These are phyloP conservation scores for Sminthurinus aureus DNA, from an alignment of 2,888 invertebrate genomes.

Conservation along the genomic window DNA sequence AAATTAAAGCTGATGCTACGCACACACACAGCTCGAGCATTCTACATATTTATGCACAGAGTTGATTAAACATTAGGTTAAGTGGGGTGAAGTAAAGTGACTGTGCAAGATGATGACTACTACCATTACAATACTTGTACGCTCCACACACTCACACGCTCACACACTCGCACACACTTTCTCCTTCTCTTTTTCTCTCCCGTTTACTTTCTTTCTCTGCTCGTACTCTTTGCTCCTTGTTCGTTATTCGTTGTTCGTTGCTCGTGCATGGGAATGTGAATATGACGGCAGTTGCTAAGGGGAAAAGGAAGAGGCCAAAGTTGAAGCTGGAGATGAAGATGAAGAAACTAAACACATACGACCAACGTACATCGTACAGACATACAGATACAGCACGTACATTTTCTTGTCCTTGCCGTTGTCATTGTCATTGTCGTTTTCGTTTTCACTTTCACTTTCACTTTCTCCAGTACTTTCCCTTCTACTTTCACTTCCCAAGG, in stretches of 20 bases:
- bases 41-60: slow-evolving; percentile 2
- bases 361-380: too few species aligned
- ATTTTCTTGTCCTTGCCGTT: neutral
- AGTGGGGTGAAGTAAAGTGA: slow-evolving; percentile 18
- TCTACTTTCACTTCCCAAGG: neutral
- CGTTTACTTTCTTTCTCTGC: too few species aligned
- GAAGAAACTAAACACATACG: too few species aligned
- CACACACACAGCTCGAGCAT: neutral
- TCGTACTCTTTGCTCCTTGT: too few species aligned
- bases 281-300: slow-evolving; percentile 18
- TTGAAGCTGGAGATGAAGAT: too few species aligned
- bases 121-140: neutral
- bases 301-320: neutral
- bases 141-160: too few species aligned
- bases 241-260: too few species aligned
- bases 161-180: too few species aligned
- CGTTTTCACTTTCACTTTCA: neutral
- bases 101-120: neutral
- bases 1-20: slow-evolving; percentile 21
- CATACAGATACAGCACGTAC: neutral
- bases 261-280: neutral
- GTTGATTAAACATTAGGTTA: slow-evolving; percentile 34
- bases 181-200: too few species aligned
- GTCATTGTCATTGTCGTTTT: neutral
- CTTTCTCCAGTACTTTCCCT: neutral